These are phyloP conservation scores for Allophyes oxyacanthae DNA, from an alignment of 2,888 invertebrate genomes.

Conservation along the genomic window DNA sequence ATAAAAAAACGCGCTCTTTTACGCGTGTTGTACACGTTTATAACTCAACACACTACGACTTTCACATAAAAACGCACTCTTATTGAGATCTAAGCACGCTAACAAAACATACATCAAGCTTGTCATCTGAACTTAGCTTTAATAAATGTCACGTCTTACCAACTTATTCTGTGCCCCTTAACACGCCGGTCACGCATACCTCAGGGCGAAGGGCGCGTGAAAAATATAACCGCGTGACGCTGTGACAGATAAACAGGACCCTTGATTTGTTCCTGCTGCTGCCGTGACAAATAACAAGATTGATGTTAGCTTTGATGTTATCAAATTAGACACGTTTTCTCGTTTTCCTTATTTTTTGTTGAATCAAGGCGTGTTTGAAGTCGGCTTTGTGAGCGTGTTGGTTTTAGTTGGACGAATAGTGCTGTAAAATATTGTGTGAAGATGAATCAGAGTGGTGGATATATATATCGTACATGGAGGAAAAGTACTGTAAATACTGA, in stretches of 20 bases:
- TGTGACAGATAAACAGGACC: conserved; percentile 67
- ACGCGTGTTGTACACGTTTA: too few relatives aligned
- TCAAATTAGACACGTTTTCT: conserved; percentile 46
- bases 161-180: conserved; percentile 54
- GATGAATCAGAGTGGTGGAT: too few relatives aligned
- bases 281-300: conserved; percentile 62
- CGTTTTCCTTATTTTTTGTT: conserved; percentile 46
- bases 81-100: conserved; percentile 5
- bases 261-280: conserved; percentile 72
- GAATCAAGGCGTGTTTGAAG: conserved; percentile 29
- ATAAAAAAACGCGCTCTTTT: too few relatives aligned
- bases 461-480: too few relatives aligned
- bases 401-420: too few relatives aligned
- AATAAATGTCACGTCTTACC: conserved; percentile 49
- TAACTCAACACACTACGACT: too few relatives aligned
- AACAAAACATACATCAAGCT: conserved; percentile 19
- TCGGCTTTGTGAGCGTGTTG: conserved; percentile 1
- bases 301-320: conserved; percentile 54
- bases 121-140: conserved; percentile 29
- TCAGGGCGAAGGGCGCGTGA: conserved; percentile 65
- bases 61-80: conserved; percentile 12
- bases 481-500: too few relatives aligned
- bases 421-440: too few relatives aligned
- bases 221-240: conserved; percentile 70
- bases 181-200: conserved; percentile 68